Base-by-base conservation (phyloP, 2,888 invertebrate species). In the Cheilosia urbana region DNA sequence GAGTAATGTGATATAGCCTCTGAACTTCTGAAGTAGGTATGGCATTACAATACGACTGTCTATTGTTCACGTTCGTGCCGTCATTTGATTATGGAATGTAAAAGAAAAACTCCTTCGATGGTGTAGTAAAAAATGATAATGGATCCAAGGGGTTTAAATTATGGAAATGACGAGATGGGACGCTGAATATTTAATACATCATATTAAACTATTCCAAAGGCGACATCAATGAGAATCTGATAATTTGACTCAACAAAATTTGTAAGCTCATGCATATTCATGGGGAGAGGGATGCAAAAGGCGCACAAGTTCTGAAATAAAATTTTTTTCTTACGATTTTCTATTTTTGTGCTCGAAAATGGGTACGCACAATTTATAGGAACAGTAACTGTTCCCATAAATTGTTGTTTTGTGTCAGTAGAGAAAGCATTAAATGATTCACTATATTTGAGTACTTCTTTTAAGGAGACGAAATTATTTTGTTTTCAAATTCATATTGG, bases 1-100 rank as follows among this genome's bases (percentile, higher is more conserved):
- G 27, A 55, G 66, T 17, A 66, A 66, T 42, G 17, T 24, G 40
- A 55, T 55, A 66, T 55, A 15, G 40, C 9, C 19, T 47, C 4
- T 27, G 24, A 24, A 24, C 27, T n/a, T 30, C 4, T 9, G 6
- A 7, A 9, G 21, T 24, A 15, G 9, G 2, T 11, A 27, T 2
- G 27, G 5, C 1, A 19, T 37, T 57, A 47, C 1, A 19, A 21
- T 57, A 47, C 9, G 47, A 47, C 6, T 21, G 4, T 13, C 5
- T 17, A 3, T 34, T n/a, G 55, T 34, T n/a, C 11, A 0, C 2
- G 17, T 34, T 34, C 30, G n/a, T 30, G 5, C 6, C n/a, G 27
- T 27, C 15, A 55, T 15, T 7, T 3, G n/a, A 55, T n/a, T 17
- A n/a, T 3, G 21, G 24, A 24, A 51, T 51, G 51, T 21, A 11